Evolutionary conservation across 2,888 invertebrate genomes (phyloP).

Genomic region (Drosophila mayaguana): DNA sequence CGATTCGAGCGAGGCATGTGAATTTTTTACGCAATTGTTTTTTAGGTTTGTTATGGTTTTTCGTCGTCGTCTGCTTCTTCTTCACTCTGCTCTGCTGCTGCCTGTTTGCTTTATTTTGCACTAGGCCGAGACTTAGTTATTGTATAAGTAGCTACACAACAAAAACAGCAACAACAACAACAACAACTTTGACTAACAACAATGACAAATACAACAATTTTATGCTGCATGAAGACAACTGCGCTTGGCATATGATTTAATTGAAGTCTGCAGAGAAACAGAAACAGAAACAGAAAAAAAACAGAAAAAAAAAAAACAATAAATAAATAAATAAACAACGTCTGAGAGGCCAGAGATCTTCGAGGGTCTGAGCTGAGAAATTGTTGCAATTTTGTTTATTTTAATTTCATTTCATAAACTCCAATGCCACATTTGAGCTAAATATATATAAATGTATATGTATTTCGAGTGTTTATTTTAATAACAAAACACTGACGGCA

Average conservation of each 20-base stretch:
- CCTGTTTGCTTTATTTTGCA: slow-evolving; percentile 24
- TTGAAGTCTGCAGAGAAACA: slow-evolving; percentile 55
- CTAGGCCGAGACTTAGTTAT: slow-evolving; percentile 43
- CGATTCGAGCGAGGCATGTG: slow-evolving; percentile 69
- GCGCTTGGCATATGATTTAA: slow-evolving; percentile 70
- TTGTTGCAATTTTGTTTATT: slow-evolving; percentile 43
- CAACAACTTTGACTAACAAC: neutral
- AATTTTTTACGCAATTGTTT: slow-evolving; percentile 67
- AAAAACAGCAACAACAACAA: neutral
- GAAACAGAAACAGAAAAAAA: slow-evolving; percentile 1
- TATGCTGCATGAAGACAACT: slow-evolving; percentile 63
- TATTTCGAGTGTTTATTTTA: slow-evolving; percentile 54
- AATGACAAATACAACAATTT: slow-evolving; percentile 50
- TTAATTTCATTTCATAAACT: slow-evolving; percentile 45
- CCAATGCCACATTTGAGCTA: slow-evolving; percentile 32
- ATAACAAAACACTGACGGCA: slow-evolving; percentile 58
- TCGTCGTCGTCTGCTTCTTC: neutral
- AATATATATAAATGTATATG: neutral
- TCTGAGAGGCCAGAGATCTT: slow-evolving; percentile 8
- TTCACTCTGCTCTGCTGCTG: neutral
- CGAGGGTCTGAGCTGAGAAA: slow-evolving; percentile 6
- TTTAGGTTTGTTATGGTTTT: slow-evolving; percentile 38
- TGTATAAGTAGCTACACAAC: slow-evolving; percentile 49
- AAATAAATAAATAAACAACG: slow-evolving; percentile 16
- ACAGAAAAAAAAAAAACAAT: slow-evolving; percentile 29